Evolutionary conservation across 2,113 vertebrate genomes (phyloP), one percentile per base, ranked within the genome.

Genomic region (Todiramphus saurophagus): DNA sequence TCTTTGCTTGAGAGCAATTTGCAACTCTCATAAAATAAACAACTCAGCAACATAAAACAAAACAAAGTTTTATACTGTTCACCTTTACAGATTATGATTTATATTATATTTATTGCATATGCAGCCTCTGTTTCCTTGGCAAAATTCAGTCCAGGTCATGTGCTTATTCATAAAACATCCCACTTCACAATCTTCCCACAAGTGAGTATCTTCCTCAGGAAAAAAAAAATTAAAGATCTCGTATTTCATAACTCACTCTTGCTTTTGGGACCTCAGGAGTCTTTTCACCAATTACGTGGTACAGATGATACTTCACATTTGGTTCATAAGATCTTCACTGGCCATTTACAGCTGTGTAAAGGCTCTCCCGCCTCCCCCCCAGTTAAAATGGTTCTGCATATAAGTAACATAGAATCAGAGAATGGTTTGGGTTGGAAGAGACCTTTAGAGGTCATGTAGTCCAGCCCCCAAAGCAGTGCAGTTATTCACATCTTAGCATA

Each of bases 1-100:
- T 87, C 81, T 95, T 97, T 96, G 44, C 77, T 76, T 92, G 85
- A 81, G 87, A 96, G 63, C 68, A 91, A 94, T 93, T 79, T 94
- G 62, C 68, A 97, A 94, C 75, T 67, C 91, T 91, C 92, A 96
- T 81, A 94, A 94, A 96, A 92, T 68, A 87, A 95, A 94, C 51
- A 94, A 39, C 58, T 72, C 88, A 90, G 67, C 28, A 94, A 56
- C 51, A 43, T 63, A 91, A 77, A 75, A 24, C 56, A 87, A 79
- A 68, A 83, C 51, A 56, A 83, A 59, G 84, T 92, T 85, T 91
- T 55, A 81, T 72, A 77, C 25, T 24, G 21, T 51, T 88, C 72
- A 72, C 67, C 55, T 94, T 90, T 78, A 56, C 66, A 95, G 55
- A 51, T 58, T 67, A 78, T 58, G 18, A 76, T 58, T 93, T 89